Conservation (phyloP, 2,888 invertebrate species). For the Unio pictorum region DNA sequence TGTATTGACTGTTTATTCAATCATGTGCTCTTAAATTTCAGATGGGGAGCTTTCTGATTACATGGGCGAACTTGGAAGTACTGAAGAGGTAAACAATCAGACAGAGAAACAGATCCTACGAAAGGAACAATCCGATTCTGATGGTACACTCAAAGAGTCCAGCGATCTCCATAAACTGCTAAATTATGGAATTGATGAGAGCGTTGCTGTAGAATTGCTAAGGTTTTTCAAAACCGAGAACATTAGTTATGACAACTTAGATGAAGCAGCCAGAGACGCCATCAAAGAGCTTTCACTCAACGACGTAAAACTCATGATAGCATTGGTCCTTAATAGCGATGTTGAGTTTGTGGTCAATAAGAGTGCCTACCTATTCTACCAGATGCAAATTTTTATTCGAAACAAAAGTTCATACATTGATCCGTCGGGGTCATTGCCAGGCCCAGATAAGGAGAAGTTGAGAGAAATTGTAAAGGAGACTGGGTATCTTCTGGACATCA, state of each 20-base stretch:
- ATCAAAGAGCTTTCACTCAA: slow-evolving; percentile 9
- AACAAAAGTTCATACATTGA: no score
- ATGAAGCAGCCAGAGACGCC: slow-evolving; percentile 13
- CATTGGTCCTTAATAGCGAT: slow-evolving; percentile 7
- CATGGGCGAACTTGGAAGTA: no score
- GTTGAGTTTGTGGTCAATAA: slow-evolving; percentile 4
- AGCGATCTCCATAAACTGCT: slow-evolving; percentile 18
- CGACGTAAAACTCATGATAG: background rate
- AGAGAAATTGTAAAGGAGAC: slow-evolving; percentile 15
- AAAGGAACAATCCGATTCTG: no score
- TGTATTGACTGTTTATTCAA: no score
- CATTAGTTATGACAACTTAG: slow-evolving; percentile 19
- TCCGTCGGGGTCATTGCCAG: background rate
- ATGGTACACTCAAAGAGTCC: no score
- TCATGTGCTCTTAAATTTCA: no score
- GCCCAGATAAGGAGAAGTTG: slow-evolving; percentile 19
- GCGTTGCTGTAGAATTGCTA: slow-evolving; percentile 21
- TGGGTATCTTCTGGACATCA: slow-evolving; percentile 19
- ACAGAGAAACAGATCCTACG: no score
- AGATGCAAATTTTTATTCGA: slow-evolving; percentile 11
- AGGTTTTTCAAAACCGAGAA: slow-evolving; percentile 18
- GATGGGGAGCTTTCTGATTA: no score
- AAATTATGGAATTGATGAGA: slow-evolving; percentile 16
- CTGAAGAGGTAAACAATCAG: no score
- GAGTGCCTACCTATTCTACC: no score